Evolutionary conservation across 1,140 invertebrate genomes (phyloP).

Genomic region (Calliphora vicina): DNA sequence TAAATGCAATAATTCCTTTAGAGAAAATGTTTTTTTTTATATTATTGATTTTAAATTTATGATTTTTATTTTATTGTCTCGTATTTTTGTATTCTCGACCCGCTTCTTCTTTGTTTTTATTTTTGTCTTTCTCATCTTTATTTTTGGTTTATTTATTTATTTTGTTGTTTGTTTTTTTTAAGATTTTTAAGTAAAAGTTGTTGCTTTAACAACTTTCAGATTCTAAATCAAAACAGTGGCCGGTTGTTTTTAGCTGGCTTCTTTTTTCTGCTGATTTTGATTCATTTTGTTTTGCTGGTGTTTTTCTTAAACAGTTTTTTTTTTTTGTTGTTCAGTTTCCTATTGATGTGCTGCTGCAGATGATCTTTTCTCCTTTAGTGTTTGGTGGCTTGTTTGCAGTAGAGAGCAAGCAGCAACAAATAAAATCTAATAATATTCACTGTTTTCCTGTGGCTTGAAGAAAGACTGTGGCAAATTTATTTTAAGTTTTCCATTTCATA

Average conservation of each 20-base stretch:
- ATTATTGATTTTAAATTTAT: neutral
- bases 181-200: neutral
- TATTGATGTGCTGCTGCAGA: neutral
- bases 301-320: neutral
- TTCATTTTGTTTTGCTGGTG: too few relatives aligned
- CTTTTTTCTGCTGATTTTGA: neutral
- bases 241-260: neutral
- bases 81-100: neutral
- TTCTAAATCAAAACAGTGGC: neutral
- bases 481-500: constrained; percentile 3
- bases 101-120: neutral
- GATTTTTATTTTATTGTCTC: neutral
- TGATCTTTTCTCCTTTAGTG: neutral
- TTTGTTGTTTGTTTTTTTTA: neutral
- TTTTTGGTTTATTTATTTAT: neutral
- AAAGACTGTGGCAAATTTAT: neutral
- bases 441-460: neutral
- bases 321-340: too few relatives aligned
- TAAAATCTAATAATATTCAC: neutral
- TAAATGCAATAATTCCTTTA: too few relatives aligned
- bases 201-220: constrained; percentile 9
- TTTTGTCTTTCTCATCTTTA: neutral
- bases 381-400: neutral
- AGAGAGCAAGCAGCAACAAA: neutral
- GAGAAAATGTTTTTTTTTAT: too few relatives aligned